phyloP scores from a whole-genome alignment of 2,113 vertebrate species.

The Capreolus pygargus region DNA sequence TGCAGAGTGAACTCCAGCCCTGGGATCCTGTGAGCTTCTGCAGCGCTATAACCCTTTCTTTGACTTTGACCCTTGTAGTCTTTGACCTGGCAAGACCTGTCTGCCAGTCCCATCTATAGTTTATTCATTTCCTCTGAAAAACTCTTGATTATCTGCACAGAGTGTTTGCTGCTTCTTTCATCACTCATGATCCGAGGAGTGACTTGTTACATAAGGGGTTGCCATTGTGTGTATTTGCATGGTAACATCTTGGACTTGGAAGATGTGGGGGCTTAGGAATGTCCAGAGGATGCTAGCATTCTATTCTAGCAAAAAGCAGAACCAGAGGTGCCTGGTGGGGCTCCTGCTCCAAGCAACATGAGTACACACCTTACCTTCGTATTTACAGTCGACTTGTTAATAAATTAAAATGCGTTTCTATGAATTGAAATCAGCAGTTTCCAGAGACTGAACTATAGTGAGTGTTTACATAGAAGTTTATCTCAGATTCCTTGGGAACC shows the following conservation, averaged over 20 bases:
- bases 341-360: neutral
- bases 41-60: neutral
- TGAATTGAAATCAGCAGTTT: neutral
- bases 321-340: neutral
- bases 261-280: neutral
- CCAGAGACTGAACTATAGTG: neutral
- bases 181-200: neutral
- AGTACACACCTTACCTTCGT: neutral
- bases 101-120: neutral
- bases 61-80: neutral
- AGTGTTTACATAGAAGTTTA: slow-evolving; percentile 43
- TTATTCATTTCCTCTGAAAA: neutral
- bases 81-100: neutral
- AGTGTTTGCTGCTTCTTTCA: neutral
- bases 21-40: neutral
- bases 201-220: slow-evolving; percentile 61
- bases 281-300: neutral
- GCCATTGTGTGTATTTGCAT: neutral
- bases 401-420: neutral
- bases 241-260: neutral
- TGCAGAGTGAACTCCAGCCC: neutral
- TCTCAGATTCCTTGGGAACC: neutral
- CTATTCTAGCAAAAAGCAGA: neutral
- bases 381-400: neutral
- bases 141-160: slow-evolving; percentile 4